phyloP scores from a whole-genome alignment of 2,888 invertebrate species.

The Latrodectus hesperus region DNA sequence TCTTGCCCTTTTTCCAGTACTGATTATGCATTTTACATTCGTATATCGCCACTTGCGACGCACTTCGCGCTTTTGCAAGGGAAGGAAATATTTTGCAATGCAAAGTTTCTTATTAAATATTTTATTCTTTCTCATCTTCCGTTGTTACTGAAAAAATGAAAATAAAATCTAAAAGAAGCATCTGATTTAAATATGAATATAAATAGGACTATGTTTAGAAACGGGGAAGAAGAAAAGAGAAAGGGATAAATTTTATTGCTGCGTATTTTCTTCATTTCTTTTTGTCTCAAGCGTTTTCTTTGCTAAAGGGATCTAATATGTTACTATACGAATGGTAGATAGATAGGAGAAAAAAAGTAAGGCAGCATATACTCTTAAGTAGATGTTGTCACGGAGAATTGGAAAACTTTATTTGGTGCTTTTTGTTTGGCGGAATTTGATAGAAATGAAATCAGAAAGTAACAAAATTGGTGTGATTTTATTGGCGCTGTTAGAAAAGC shows the following conservation, averaged over 20 bases:
- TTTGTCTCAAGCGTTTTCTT: neutral
- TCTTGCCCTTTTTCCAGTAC: neutral
- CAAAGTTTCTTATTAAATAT: conserved; percentile 60
- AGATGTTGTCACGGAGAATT: conserved; percentile 20
- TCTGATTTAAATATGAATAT: conserved; percentile 63
- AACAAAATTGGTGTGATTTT: neutral
- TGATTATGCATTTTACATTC: conserved; percentile 27
- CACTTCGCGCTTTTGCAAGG: neutral
- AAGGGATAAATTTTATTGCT: conserved; percentile 23
- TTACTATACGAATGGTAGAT: neutral
- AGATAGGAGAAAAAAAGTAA: neutral
- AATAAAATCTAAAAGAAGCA: conserved; percentile 5
- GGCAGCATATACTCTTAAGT: conserved; percentile 7
- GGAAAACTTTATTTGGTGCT: neutral
- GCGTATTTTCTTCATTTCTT: neutral
- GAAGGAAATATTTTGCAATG: conserved; percentile 35
- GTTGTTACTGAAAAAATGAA: conserved; percentile 7
- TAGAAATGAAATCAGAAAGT: neutral
- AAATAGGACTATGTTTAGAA: conserved; percentile 52
- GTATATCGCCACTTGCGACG: conserved; percentile 9
- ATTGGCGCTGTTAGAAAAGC: neutral
- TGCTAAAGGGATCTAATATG: neutral
- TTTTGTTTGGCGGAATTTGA: neutral
- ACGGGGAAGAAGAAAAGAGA: conserved; percentile 13
- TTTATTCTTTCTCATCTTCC: conserved; percentile 14